Conservation (phyloP, 2,797 vertebrate genomes). For the Pseudocheirus occidentalis region DNA sequence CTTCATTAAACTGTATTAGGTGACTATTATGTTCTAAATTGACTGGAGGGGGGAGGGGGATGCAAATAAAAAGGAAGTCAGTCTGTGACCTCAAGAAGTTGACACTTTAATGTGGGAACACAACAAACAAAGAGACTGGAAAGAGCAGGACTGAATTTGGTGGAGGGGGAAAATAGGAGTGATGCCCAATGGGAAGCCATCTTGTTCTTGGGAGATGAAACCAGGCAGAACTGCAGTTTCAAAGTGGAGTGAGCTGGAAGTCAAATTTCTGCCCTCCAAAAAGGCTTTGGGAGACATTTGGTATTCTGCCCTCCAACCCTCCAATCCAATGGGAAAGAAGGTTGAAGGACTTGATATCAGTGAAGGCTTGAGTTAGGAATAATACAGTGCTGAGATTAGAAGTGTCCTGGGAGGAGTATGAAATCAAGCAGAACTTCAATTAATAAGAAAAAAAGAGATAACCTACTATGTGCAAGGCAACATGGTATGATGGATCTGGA, state of each 20-base stretch:
- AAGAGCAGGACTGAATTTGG: not conserved
- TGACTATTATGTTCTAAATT: constrained; percentile 31
- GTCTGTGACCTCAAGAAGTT: not conserved
- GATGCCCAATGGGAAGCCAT: not conserved
- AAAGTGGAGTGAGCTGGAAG: not conserved
- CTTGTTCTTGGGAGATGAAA: not conserved
- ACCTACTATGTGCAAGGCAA: not conserved
- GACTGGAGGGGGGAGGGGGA: not conserved
- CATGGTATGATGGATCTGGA: not conserved
- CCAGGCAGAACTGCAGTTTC: not conserved
- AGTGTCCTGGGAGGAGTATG: not conserved
- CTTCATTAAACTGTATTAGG: not conserved
- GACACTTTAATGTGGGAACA: not conserved
- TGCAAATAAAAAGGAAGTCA: not conserved
- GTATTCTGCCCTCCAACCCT: not conserved
- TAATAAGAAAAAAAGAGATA: not conserved
- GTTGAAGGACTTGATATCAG: not conserved
- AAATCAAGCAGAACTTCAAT: not conserved
- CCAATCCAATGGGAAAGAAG: not conserved
- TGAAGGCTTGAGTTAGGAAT: not conserved
- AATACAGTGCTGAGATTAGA: not conserved
- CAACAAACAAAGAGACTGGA: not conserved
- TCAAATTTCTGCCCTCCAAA: not conserved
- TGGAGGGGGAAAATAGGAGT: not conserved
- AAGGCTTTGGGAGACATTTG: not conserved